Evolutionary conservation across 2,888 invertebrate species (phyloP).

Genomic region (Tiliacea aurago): DNA sequence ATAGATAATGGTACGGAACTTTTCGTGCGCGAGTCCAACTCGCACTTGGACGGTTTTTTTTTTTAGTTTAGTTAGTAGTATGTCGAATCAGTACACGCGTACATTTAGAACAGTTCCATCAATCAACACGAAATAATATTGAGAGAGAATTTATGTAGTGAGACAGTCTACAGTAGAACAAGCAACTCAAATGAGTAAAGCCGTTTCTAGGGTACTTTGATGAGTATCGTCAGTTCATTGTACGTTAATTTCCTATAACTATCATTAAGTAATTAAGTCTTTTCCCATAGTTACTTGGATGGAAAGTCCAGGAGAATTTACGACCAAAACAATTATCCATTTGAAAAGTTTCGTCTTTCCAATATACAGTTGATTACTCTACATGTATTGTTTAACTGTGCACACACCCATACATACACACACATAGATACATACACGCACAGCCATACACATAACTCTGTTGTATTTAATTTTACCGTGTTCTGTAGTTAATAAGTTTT

Average conservation of each 20-base stretch:
- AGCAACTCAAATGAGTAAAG: too few relatives aligned
- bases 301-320: conserved; percentile 28
- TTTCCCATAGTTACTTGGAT: conserved; percentile 36
- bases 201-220: not conserved
- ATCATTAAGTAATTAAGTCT: conserved; percentile 38
- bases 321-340: conserved; percentile 50
- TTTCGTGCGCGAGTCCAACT: too few relatives aligned
- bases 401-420: too few relatives aligned
- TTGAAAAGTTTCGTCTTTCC: conserved; percentile 35
- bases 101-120: not conserved
- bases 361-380: conserved; percentile 11
- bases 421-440: too few relatives aligned
- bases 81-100: not conserved
- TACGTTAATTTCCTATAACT: conserved; percentile 3
- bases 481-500: too few relatives aligned
- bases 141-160: too few relatives aligned
- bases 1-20: too few relatives aligned
- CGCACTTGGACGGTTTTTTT: too few relatives aligned
- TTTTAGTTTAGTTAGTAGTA: not conserved
- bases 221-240: conserved; percentile 14
- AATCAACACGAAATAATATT: too few relatives aligned
- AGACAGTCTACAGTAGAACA: not conserved
- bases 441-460: too few relatives aligned
- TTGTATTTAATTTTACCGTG: too few relatives aligned
- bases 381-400: conserved; percentile 21